These are phyloP conservation scores for Arbacia lixula DNA, from an alignment of 53 echinoderm and acorn worm species.

Conservation along the genomic window DNA sequence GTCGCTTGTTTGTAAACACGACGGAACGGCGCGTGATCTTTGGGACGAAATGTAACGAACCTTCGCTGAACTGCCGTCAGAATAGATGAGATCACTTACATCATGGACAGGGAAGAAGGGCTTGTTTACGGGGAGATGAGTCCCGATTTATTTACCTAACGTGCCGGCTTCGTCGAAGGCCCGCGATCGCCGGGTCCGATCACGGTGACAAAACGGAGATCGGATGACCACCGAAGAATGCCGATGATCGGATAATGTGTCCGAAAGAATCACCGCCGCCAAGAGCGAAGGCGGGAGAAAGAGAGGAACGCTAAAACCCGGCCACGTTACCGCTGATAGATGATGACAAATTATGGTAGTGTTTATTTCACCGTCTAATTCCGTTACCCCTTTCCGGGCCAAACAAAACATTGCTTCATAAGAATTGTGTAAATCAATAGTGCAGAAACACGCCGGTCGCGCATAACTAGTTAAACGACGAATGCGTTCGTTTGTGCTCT, in stretches of 20 bases:
- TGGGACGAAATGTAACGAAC: too few species aligned
- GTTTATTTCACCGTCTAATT: conserved; percentile 53
- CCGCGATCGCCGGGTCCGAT: background rate
- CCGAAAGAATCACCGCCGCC: background rate
- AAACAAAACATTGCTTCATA: too few species aligned
- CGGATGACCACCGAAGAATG: conserved; percentile 23
- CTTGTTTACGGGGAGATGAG: background rate
- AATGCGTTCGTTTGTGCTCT: too few species aligned
- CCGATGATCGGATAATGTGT: background rate
- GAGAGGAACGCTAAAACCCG: too few species aligned
- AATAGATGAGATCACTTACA: conserved; percentile 37
- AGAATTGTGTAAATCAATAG: too few species aligned
- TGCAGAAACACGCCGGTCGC: too few species aligned
- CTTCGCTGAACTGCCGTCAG: too few species aligned
- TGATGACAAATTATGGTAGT: conserved; percentile 43
- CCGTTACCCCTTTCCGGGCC: too few species aligned
- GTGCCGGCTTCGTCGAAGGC: conserved; percentile 14
- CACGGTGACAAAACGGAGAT: conserved; percentile 47
- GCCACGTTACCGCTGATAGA: background rate
- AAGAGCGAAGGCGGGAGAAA: too few species aligned
- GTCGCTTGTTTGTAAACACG: conserved; percentile 51
- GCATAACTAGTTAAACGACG: too few species aligned
- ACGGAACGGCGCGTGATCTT: conserved; percentile 47
- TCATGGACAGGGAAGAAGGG: background rate
- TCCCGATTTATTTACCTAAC: conserved; percentile 32